Conservation (phyloP, 2,888 invertebrate genomes). For the Synanthedon vespiformis region DNA sequence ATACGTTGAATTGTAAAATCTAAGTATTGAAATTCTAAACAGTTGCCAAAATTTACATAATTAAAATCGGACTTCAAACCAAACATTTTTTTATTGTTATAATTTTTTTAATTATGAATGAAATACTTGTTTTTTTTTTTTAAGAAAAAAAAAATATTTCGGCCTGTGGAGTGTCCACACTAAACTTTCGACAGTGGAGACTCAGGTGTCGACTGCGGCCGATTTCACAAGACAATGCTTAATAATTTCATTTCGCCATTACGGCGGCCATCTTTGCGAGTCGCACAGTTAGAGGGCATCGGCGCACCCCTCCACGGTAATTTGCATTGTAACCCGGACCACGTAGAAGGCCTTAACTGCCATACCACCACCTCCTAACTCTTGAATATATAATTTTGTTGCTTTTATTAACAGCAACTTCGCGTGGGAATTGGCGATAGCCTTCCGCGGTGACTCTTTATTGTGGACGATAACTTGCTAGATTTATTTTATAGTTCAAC, state of each 20-base stretch:
- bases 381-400: slow-evolving; percentile 71
- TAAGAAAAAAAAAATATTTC: too few relatives aligned
- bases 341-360: slow-evolving; percentile 65
- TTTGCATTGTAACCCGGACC: slow-evolving; percentile 71
- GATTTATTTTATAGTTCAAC: slow-evolving; percentile 65
- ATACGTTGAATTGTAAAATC: too few relatives aligned
- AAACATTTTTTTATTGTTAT: too few relatives aligned
- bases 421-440: slow-evolving; percentile 69
- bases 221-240: slow-evolving; percentile 71
- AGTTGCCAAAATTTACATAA: too few relatives aligned
- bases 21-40: too few relatives aligned
- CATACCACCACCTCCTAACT: slow-evolving; percentile 67
- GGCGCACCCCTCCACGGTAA: slow-evolving; percentile 66
- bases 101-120: too few relatives aligned
- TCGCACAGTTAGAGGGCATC: slow-evolving; percentile 68
- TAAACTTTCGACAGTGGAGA: slow-evolving; percentile 38
- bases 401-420: slow-evolving; percentile 69
- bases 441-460: slow-evolving; percentile 64
- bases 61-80: too few relatives aligned
- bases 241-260: slow-evolving; percentile 71
- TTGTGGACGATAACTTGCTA: slow-evolving; percentile 65
- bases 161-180: slow-evolving; percentile 35
- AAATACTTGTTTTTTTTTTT: too few relatives aligned
- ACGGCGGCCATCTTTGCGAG: slow-evolving; percentile 68
- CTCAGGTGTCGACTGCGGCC: slow-evolving; percentile 70